Conservation (phyloP, 2,888 invertebrate genomes). For the Amblyteles armatorius region DNA sequence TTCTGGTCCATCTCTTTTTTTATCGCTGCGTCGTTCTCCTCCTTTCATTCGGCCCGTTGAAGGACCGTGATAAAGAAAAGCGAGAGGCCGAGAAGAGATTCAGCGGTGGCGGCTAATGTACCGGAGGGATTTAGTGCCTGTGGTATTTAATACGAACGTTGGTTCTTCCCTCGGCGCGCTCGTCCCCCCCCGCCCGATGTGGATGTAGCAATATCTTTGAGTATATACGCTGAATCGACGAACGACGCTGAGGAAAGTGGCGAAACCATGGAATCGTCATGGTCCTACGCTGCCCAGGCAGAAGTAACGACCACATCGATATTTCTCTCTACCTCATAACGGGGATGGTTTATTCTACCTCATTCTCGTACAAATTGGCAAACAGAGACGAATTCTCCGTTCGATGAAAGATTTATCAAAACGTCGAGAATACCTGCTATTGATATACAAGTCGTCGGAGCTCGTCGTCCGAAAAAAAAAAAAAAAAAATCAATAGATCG, state of each 20-base stretch:
- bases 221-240: conserved; percentile 60
- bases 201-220: conserved; percentile 49
- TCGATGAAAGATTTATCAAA: conserved; percentile 34
- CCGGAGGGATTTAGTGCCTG: conserved; percentile 65
- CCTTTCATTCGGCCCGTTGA: conserved; percentile 30
- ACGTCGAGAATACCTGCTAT: conserved; percentile 11
- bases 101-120: conserved; percentile 61
- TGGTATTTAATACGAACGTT: conserved; percentile 64
- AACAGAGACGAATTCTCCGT: conserved; percentile 11
- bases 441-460: conserved; percentile 19
- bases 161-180: conserved; percentile 23
- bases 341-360: not conserved
- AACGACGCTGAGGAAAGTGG: conserved; percentile 18
- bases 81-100: conserved; percentile 39
- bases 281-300: not conserved
- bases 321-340: not conserved
- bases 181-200: not conserved
- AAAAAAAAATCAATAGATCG: conserved; percentile 17
- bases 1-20: conserved; percentile 36
- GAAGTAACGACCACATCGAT: conserved; percentile 15
- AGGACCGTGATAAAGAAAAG: conserved; percentile 36
- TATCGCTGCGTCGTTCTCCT: conserved; percentile 3
- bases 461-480: conserved; percentile 3
- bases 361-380: conserved; percentile 11
- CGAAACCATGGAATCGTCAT: conserved; percentile 18